Percentiles rank a stretch among this genome's conserved stretches.
Conservation (phyloP, 2,888 invertebrate species). For the Autographa gamma region DNA sequence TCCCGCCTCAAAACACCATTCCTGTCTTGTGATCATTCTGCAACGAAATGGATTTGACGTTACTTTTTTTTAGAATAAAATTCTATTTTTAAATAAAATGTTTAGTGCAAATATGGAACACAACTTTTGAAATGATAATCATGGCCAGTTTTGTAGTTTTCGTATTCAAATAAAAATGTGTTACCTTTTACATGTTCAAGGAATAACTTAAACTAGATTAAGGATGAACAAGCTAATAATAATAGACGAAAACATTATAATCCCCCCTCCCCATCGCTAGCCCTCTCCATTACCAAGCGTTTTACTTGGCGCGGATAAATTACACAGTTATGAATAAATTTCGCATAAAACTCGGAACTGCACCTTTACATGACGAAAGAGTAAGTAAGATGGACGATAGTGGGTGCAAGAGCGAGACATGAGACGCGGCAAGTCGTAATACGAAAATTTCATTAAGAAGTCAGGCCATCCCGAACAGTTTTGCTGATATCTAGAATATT, state of each 20-base stretch:
- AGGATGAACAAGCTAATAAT: conserved; percentile 81
- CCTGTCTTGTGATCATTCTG: conserved; percentile 48
- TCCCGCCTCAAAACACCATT: conserved; percentile 53
- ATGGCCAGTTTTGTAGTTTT: not conserved
- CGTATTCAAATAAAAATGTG: not conserved
- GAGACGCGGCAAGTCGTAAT: conserved; percentile 79
- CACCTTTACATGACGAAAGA: conserved; percentile 84
- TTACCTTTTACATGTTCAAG: conserved; percentile 32
- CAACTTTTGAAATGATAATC: not conserved
- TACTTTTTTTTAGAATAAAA: conserved; percentile 24
- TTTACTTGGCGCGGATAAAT: conserved; percentile 87
- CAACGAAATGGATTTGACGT: conserved; percentile 32
- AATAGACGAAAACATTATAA: conserved; percentile 78
- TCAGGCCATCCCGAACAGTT: conserved; percentile 83
- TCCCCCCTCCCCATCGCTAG: conserved; percentile 66
- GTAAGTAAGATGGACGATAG: conserved; percentile 65
- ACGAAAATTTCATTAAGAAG: conserved; percentile 89
- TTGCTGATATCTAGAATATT: conserved; percentile 86
- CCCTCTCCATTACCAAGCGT: conserved; percentile 80
- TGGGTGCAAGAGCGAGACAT: conserved; percentile 66
- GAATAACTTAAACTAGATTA: conserved; percentile 80
- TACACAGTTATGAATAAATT: conserved; percentile 90
- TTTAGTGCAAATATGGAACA: not conserved
- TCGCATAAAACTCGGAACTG: conserved; percentile 88
- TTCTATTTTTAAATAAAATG: no score